These are phyloP conservation scores for Mormyrus proboscirostris DNA, from an alignment of 2,797 vertebrate genomes.

Conservation along the genomic window DNA sequence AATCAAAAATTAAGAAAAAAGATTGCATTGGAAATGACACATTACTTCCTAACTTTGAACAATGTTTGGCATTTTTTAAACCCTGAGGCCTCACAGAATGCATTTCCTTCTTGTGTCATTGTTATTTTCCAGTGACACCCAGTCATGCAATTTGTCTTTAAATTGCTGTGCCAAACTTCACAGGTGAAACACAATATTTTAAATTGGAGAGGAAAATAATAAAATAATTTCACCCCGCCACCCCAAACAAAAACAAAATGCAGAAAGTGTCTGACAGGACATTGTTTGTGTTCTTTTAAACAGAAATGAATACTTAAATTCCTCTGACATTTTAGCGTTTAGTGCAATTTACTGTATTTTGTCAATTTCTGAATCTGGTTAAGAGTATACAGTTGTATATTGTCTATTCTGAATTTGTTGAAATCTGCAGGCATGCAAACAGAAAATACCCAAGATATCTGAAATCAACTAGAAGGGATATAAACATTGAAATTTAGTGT, in stretches of 20 bases:
- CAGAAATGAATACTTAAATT: not conserved
- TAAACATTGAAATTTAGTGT: not conserved
- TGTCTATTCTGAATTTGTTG: not conserved
- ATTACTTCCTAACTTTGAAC: slow-evolving; percentile 6
- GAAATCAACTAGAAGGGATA: not conserved
- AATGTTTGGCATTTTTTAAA: slow-evolving; percentile 11
- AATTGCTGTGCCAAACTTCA: not conserved
- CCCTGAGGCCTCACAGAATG: slow-evolving; percentile 23
- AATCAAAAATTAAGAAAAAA: slow-evolving; percentile 12
- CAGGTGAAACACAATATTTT: not conserved
- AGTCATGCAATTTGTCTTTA: not conserved
- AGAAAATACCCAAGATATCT: not conserved
- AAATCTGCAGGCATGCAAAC: not conserved
- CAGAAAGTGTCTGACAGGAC: not conserved
- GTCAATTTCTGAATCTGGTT: not conserved
- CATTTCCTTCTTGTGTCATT: not conserved
- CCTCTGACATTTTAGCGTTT: not conserved
- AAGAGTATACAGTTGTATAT: not conserved
- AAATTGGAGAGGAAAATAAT: not conserved
- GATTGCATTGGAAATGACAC: not conserved
- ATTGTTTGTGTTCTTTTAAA: not conserved
- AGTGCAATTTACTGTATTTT: not conserved
- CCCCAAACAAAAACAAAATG: not conserved
- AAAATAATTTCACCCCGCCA: not conserved
- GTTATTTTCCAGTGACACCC: not conserved